Evolutionary conservation across 2,113 vertebrate species (phyloP).

Genomic region (Capricornis sumatraensis): DNA sequence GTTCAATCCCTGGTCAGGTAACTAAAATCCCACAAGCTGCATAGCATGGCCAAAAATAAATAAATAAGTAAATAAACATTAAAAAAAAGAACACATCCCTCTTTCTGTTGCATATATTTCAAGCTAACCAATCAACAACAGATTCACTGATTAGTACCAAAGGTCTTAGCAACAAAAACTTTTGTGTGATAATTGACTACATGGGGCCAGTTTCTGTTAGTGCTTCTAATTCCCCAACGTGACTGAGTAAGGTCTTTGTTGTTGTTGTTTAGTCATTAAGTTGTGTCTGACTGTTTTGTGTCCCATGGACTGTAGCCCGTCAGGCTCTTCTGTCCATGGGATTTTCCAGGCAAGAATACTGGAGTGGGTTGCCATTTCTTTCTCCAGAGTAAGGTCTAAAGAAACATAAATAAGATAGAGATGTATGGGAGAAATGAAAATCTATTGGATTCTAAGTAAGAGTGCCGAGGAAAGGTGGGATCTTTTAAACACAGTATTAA

Average conservation of each 20-base stretch:
- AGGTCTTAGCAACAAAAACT: not conserved
- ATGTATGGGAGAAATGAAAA: constrained; percentile 8
- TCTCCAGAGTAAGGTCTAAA: not conserved
- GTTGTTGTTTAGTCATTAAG: not conserved
- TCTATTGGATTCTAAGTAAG: not conserved
- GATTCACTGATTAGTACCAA: not conserved
- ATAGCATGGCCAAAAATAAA: not conserved
- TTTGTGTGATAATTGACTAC: not conserved
- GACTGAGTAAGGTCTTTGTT: not conserved
- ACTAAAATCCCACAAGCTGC: not conserved
- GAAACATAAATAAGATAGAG: not conserved
- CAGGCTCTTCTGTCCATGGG: not conserved
- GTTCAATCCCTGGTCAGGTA: not conserved
- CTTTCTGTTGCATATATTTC: not conserved
- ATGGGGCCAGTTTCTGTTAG: not conserved
- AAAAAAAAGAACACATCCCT: not conserved
- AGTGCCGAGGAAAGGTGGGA: not conserved
- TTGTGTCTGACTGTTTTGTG: not conserved
- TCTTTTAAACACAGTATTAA: not conserved
- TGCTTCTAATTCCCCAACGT: not conserved
- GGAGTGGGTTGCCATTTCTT: not conserved
- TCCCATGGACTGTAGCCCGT: not conserved
- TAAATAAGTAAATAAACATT: not conserved
- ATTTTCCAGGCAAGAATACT: not conserved
- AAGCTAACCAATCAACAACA: not conserved